These are phyloP conservation scores for Enchytraeus crypticus DNA, from an alignment of 2,888 invertebrate genomes.

Conservation along the genomic window DNA sequence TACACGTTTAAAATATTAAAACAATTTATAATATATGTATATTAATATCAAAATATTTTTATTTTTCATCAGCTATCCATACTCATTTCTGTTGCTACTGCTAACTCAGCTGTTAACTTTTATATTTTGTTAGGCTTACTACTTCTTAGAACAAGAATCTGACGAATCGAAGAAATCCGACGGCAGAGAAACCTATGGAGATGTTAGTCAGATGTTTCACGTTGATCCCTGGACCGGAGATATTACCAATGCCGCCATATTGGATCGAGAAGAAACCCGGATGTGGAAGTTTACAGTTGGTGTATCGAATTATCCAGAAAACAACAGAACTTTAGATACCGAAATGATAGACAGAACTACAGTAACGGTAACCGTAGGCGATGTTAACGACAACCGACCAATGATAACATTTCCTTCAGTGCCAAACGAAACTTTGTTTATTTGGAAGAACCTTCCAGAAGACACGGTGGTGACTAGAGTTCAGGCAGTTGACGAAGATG, in stretches of 20 bases:
- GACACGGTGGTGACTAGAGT: constrained; percentile 31
- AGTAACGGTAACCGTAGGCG: constrained; percentile 30
- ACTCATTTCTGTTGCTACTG: too few relatives aligned
- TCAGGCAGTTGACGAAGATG: constrained; percentile 33
- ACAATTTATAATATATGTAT: too few relatives aligned
- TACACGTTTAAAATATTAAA: too few relatives aligned
- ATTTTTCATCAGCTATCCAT: too few relatives aligned
- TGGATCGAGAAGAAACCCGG: constrained; percentile 63
- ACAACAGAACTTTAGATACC: too few relatives aligned
- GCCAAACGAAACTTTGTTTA: constrained; percentile 30
- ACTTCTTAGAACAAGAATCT: too few relatives aligned
- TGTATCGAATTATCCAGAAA: background rate
- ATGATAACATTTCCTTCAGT: constrained; percentile 31
- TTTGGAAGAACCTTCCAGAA: constrained; percentile 23
- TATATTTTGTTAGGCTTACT: too few relatives aligned
- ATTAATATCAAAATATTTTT: too few relatives aligned
- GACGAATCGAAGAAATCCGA: too few relatives aligned
- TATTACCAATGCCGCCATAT: constrained; percentile 66
- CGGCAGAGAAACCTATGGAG: too few relatives aligned
- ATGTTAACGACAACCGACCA: constrained; percentile 39
- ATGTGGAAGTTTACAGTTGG: background rate
- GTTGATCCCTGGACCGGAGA: constrained; percentile 71
- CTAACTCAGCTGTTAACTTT: too few relatives aligned
- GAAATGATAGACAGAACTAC: too few relatives aligned
- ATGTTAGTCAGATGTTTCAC: background rate